These are phyloP conservation scores for Choloepus hoffmanni DNA, from an alignment of 2,113 vertebrate species.

Conservation along the genomic window DNA sequence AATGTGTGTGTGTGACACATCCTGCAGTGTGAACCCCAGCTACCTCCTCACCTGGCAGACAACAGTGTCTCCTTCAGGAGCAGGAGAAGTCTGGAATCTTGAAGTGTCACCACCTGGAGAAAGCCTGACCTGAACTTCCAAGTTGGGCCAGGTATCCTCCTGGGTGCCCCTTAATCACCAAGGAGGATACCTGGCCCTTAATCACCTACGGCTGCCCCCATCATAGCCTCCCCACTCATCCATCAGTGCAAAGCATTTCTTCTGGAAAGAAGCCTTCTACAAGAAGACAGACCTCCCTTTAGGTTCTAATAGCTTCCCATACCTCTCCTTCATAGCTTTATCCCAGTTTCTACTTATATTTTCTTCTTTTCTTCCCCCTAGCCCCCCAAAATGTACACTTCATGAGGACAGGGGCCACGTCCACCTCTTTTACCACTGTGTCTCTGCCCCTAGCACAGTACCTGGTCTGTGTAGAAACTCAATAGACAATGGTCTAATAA, in stretches of 20 bases:
- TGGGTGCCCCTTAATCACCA: too few species aligned
- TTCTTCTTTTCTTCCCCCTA: not conserved
- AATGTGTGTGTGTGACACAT: not conserved
- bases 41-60: not conserved
- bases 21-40: not conserved
- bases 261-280: not conserved
- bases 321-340: not conserved
- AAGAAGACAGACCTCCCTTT: not conserved
- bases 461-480: not conserved
- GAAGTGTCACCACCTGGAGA: not conserved
- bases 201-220: not conserved
- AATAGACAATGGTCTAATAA: not conserved
- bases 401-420: not conserved
- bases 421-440: not conserved
- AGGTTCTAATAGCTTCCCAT: not conserved
- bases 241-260: not conserved
- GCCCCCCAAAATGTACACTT: not conserved
- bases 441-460: not conserved
- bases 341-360: not conserved
- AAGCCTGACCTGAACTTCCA: not conserved
- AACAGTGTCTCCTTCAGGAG: not conserved
- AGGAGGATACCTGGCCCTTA: too few species aligned
- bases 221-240: not conserved
- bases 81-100: too few species aligned
- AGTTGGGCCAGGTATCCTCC: not conserved